Conservation (phyloP, 2,113 vertebrate species). For the Macroglossus sobrinus region DNA sequence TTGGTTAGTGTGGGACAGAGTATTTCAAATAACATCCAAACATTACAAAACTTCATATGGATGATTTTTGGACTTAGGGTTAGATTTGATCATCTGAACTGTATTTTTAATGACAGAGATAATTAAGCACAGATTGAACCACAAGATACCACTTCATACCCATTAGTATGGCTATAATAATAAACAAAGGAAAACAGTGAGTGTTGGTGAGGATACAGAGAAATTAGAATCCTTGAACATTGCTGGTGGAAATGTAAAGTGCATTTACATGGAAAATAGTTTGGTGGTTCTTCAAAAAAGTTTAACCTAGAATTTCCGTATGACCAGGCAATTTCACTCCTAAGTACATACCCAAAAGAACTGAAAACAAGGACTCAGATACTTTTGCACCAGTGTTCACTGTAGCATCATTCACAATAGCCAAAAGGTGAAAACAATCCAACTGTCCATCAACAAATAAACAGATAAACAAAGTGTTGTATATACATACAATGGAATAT, state of each 20-base stretch:
- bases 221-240: background rate
- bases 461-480: background rate
- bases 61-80: background rate
- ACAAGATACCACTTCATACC: background rate
- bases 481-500: too few species aligned
- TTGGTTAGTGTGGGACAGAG: background rate
- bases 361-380: background rate
- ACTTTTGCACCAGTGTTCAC: background rate
- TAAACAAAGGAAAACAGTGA: background rate
- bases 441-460: background rate
- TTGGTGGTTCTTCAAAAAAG: background rate
- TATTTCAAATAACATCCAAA: background rate
- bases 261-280: background rate
- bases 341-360: background rate
- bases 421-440: background rate
- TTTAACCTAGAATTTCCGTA: background rate
- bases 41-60: background rate
- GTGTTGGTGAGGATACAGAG: background rate
- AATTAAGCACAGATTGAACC: background rate
- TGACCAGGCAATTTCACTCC: background rate
- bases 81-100: background rate
- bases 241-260: background rate
- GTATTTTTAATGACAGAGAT: background rate
- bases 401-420: background rate
- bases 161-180: background rate